A percentile compares a stretch with the other conserved stretches of the same genome.
phyloP scores from a whole-genome alignment of 2,888 invertebrate genomes.

The Scaptomyza flava region DNA sequence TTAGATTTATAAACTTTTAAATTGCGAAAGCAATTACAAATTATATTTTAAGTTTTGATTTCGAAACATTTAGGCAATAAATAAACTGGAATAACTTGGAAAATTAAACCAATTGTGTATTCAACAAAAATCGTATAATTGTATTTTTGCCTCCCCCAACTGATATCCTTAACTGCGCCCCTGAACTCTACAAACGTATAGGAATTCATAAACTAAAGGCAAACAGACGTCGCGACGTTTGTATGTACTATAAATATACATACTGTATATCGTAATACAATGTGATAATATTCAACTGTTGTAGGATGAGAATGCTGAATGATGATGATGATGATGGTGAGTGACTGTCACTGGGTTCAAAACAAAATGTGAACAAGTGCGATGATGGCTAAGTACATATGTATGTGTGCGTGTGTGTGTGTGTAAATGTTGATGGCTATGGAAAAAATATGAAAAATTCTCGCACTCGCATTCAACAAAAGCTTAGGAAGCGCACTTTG shows the following conservation, averaged over 20 bases:
- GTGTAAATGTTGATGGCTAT: constrained; percentile 65
- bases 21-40: no score
- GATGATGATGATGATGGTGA: constrained; percentile 44
- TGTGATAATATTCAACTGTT: constrained; percentile 64
- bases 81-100: no score
- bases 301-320: constrained; percentile 44
- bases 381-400: constrained; percentile 22
- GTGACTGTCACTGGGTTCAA: constrained; percentile 72
- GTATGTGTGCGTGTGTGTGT: constrained; percentile 14
- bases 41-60: no score
- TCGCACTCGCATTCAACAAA: constrained; percentile 50
- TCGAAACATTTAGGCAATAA: no score
- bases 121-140: no score
- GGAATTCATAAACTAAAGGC: constrained; percentile 42
- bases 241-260: constrained; percentile 11
- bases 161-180: background rate
- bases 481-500: constrained; percentile 63
- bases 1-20: no score
- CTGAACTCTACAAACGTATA: constrained; percentile 5
- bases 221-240: constrained; percentile 32
- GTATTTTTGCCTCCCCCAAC: background rate
- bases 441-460: constrained; percentile 75
- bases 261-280: constrained; percentile 70
- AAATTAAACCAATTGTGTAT: no score
- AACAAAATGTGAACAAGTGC: constrained; percentile 58